phyloP scores from a whole-genome alignment of 2,113 vertebrate species.

The Grantiella picta region DNA sequence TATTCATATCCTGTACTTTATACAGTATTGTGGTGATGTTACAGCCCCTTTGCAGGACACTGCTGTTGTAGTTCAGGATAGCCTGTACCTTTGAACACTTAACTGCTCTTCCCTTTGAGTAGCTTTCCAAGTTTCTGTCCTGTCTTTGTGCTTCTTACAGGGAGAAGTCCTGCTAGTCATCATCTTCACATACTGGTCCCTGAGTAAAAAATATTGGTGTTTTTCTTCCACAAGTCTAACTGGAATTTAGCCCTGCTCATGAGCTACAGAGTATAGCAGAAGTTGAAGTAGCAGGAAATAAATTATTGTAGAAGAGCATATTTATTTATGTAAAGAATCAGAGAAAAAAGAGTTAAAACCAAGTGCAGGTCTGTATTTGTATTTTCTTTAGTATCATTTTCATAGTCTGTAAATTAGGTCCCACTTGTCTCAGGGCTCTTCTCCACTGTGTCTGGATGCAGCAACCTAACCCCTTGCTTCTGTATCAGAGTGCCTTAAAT shows the following conservation, averaged over 20 bases:
- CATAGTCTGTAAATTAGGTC: not conserved
- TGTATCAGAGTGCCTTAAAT: not conserved
- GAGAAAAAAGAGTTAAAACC: not conserved
- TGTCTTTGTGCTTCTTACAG: not conserved
- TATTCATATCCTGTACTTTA: not conserved
- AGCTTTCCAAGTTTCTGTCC: not conserved
- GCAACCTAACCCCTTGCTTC: not conserved
- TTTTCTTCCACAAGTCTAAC: not conserved
- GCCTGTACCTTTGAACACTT: not conserved
- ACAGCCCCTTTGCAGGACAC: not conserved
- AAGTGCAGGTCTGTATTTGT: not conserved
- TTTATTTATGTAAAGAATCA: not conserved
- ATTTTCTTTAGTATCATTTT: not conserved
- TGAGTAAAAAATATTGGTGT: not conserved
- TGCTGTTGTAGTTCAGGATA: not conserved
- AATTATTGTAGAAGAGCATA: not conserved
- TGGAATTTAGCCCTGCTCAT: not conserved
- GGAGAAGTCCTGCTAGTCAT: not conserved
- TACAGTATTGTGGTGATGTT: not conserved
- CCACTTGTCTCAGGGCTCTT: not conserved
- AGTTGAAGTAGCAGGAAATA: not conserved
- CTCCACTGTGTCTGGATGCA: not conserved
- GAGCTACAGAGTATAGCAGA: not conserved
- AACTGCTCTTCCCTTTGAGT: not conserved
- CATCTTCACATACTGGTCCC: not conserved